These are phyloP conservation scores for Dasypogon diadema DNA, from an alignment of 2,888 invertebrate species.

Conservation along the genomic window DNA sequence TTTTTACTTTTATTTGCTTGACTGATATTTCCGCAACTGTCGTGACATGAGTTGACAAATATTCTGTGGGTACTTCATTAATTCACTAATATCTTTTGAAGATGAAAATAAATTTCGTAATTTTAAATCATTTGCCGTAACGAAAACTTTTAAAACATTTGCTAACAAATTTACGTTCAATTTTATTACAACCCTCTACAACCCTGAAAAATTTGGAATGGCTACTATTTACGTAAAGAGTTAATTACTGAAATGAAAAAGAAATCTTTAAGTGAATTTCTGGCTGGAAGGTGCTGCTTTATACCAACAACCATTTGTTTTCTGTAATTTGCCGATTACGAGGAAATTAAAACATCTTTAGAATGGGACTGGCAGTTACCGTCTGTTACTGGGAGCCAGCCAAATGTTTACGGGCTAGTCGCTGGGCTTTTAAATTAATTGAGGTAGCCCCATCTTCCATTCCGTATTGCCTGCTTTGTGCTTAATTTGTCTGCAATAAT, in stretches of 20 bases:
- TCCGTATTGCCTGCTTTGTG: neutral
- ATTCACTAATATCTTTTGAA: too few species aligned
- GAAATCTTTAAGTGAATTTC: neutral
- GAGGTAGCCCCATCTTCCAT: neutral
- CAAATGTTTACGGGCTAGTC: neutral
- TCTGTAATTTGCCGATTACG: constrained; percentile 11
- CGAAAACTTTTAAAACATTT: neutral
- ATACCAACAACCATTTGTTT: constrained; percentile 1
- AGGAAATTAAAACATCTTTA: constrained; percentile 16
- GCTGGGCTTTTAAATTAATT: constrained; percentile 20
- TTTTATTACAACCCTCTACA: too few species aligned
- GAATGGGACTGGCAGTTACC: neutral
- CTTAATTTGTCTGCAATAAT: neutral
- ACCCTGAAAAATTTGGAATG: too few species aligned
- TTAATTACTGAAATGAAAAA: constrained; percentile 26
- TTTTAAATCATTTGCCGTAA: constrained; percentile 8
- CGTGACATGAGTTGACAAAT: constrained; percentile 18
- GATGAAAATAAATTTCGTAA: too few species aligned
- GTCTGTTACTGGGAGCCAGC: neutral
- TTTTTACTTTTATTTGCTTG: constrained; percentile 1
- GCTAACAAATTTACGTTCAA: neutral
- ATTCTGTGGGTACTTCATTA: too few species aligned
- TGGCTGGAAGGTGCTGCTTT: neutral
- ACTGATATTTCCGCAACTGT: neutral
- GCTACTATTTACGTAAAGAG: neutral